Conservation (phyloP, 2,113 vertebrate genomes). For the Onychostoma macrolepis region DNA sequence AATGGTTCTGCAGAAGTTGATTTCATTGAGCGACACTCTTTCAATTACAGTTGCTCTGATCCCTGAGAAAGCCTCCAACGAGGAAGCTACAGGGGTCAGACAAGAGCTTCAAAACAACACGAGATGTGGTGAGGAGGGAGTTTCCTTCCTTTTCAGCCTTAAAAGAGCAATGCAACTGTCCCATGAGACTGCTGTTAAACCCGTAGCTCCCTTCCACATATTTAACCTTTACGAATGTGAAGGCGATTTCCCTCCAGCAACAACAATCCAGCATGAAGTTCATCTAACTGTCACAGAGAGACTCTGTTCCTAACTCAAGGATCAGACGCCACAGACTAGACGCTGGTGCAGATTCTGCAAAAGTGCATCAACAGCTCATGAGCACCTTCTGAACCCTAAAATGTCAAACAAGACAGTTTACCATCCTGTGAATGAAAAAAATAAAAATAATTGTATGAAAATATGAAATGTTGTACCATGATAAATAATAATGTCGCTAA, state of each 20-base stretch:
- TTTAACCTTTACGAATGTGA: slow-evolving; percentile 32
- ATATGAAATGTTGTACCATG: too few relatives aligned
- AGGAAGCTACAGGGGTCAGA: background rate
- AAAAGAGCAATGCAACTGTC: background rate
- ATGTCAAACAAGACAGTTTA: too few relatives aligned
- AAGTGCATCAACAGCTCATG: background rate
- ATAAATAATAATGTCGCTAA: too few relatives aligned
- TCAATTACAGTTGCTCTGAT: slow-evolving; percentile 40
- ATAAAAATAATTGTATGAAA: too few relatives aligned
- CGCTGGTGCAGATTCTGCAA: background rate
- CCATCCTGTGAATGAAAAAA: too few relatives aligned
- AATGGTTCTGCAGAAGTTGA: background rate
- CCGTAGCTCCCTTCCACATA: slow-evolving; percentile 6
- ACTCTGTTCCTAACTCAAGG: background rate
- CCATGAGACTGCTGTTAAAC: background rate
- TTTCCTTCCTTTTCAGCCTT: background rate
- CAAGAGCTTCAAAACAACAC: background rate
- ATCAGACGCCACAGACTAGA: background rate
- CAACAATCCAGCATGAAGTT: slow-evolving; percentile 17
- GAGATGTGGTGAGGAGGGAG: background rate
- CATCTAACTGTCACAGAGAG: background rate
- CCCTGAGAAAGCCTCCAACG: background rate
- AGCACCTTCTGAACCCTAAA: background rate
- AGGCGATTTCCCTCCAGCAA: slow-evolving; percentile 20
- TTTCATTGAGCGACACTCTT: slow-evolving; percentile 25